These are phyloP conservation scores for Heterochromis multidens DNA, from an alignment of 2,113 vertebrate species.

Conservation along the genomic window DNA sequence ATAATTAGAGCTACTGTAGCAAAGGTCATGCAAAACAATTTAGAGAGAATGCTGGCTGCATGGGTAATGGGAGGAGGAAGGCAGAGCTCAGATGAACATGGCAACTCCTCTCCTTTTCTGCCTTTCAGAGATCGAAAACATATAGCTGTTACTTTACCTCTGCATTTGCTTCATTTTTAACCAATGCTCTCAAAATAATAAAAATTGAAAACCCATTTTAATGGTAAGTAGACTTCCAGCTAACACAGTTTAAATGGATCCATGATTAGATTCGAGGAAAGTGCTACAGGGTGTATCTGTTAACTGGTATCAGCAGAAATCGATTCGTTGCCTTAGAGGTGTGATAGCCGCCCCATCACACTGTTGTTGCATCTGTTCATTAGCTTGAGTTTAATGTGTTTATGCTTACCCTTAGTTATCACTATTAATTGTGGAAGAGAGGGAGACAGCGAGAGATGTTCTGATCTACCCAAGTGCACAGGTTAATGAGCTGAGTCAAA, in stretches of 20 bases:
- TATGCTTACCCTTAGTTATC: constrained; percentile 18
- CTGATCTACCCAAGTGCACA: constrained; percentile 42
- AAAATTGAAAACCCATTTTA: constrained; percentile 62
- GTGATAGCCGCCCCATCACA: constrained; percentile 18
- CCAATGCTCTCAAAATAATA: constrained; percentile 55
- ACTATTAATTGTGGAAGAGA: constrained; percentile 43
- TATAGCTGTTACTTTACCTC: constrained; percentile 11
- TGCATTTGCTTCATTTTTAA: constrained; percentile 35
- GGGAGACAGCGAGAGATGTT: not conserved
- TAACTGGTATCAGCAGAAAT: constrained; percentile 55
- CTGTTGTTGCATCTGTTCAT: constrained; percentile 38
- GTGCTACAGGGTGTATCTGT: constrained; percentile 59
- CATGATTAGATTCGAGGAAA: constrained; percentile 60
- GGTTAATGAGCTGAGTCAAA: constrained; percentile 73
- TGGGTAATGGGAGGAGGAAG: constrained; percentile 69
- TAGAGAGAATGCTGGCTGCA: constrained; percentile 82
- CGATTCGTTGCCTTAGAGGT: constrained; percentile 50
- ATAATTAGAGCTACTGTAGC: constrained; percentile 88
- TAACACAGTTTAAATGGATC: constrained; percentile 61
- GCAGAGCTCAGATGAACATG: not conserved
- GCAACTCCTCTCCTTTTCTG: not conserved
- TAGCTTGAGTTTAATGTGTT: constrained; percentile 16
- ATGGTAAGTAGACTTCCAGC: constrained; percentile 43
- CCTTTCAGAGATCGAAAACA: not conserved
- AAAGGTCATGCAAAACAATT: constrained; percentile 90